These are phyloP conservation scores for Chloromyia formosa DNA, from an alignment of 2,888 invertebrate genomes.

Conservation along the genomic window DNA sequence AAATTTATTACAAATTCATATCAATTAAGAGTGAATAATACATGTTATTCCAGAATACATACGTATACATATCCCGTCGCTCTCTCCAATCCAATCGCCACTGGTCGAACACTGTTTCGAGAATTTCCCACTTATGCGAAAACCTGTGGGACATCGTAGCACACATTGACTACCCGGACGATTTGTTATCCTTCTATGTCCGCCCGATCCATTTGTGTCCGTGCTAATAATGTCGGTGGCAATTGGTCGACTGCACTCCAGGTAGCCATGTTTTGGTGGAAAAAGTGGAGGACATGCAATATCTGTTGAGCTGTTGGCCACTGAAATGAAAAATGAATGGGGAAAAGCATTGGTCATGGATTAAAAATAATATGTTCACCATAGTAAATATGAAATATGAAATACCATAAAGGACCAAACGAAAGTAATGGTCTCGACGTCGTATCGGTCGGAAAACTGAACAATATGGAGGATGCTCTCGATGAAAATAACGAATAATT, in stretches of 20 bases:
- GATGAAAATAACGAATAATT: too few species aligned
- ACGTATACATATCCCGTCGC: conserved; percentile 65
- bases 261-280: conserved; percentile 64
- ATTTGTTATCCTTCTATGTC: conserved; percentile 60
- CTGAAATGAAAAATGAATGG: conserved; percentile 37
- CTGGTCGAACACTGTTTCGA: conserved; percentile 63
- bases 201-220: conserved; percentile 51
- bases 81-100: conserved; percentile 65
- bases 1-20: too few species aligned
- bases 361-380: background rate
- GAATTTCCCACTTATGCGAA: conserved; percentile 63
- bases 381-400: too few species aligned
- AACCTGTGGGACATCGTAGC: conserved; percentile 62
- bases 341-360: background rate
- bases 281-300: conserved; percentile 63
- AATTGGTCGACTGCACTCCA: conserved; percentile 63
- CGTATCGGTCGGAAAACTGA: too few species aligned
- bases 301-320: conserved; percentile 51
- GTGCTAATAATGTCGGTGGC: conserved; percentile 47
- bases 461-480: too few species aligned
- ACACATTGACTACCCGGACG: conserved; percentile 65
- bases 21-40: too few species aligned
- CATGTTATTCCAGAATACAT: conserved; percentile 53
- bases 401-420: too few species aligned
- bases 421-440: too few species aligned